These are phyloP conservation scores for Babyrousa celebensis DNA, from an alignment of 2,797 vertebrate species.

Conservation along the genomic window DNA sequence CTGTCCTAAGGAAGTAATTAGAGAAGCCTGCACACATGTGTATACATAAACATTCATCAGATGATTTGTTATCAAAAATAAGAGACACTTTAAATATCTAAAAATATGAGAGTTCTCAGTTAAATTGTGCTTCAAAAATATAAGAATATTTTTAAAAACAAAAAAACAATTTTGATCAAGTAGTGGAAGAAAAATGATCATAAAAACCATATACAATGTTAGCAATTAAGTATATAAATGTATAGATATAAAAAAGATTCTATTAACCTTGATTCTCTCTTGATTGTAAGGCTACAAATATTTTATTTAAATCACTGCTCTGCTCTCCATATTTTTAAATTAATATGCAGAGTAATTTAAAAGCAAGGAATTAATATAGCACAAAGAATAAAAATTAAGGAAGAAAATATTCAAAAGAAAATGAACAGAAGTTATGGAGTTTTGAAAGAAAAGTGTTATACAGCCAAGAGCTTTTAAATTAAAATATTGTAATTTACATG, in stretches of 20 bases:
- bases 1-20: conserved; percentile 55
- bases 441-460: background rate
- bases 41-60: conserved; percentile 14
- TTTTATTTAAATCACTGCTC: no score
- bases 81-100: conserved; percentile 29
- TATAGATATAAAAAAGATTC: background rate
- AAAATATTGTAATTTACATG: background rate
- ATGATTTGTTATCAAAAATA: background rate
- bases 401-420: background rate
- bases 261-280: no score
- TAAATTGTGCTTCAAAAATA: background rate
- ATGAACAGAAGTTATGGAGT: background rate
- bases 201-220: background rate
- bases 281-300: no score
- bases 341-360: no score
- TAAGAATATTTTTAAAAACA: background rate
- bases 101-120: background rate
- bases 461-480: background rate
- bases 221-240: background rate
- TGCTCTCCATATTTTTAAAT: no score
- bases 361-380: background rate
- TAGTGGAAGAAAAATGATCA: background rate
- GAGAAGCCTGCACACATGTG: background rate
- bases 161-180: background rate
- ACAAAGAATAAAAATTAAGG: background rate